Conservation (phyloP, 2,797 vertebrate species). For the Meriones psammophilus region DNA sequence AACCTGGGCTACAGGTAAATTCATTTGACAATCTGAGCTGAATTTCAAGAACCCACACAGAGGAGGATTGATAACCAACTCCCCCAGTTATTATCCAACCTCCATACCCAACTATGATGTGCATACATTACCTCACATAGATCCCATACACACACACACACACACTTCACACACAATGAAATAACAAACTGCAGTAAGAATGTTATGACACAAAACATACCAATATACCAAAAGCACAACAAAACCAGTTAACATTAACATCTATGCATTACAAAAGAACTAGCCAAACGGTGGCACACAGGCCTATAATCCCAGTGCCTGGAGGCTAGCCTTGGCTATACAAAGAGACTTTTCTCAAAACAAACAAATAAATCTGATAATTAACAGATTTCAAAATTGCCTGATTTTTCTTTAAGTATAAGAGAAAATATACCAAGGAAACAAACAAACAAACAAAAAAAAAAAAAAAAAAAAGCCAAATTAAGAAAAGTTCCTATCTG, state of each 20-base stretch:
- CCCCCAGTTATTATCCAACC: background rate
- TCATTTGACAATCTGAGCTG: background rate
- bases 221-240: background rate
- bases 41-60: background rate
- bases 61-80: background rate
- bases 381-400: background rate
- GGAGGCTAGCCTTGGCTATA: background rate
- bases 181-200: slow-evolving; percentile 33
- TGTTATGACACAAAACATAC: slow-evolving; percentile 40
- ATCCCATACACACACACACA: background rate
- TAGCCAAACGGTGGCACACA: background rate
- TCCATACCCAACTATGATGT: background rate
- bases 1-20: background rate
- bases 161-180: background rate
- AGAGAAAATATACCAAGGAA: slow-evolving; percentile 25
- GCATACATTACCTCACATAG: background rate
- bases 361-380: background rate
- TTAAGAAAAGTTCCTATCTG: background rate
- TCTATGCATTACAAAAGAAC: slow-evolving; percentile 31
- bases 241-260: slow-evolving; percentile 46
- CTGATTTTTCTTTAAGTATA: background rate
- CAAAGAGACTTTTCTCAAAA: background rate
- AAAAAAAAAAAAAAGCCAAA: slow-evolving; percentile 41
- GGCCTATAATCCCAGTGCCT: background rate
- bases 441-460: slow-evolving; percentile 25